Conservation (phyloP, 2,888 invertebrate genomes). For the Andrena dorsata region DNA sequence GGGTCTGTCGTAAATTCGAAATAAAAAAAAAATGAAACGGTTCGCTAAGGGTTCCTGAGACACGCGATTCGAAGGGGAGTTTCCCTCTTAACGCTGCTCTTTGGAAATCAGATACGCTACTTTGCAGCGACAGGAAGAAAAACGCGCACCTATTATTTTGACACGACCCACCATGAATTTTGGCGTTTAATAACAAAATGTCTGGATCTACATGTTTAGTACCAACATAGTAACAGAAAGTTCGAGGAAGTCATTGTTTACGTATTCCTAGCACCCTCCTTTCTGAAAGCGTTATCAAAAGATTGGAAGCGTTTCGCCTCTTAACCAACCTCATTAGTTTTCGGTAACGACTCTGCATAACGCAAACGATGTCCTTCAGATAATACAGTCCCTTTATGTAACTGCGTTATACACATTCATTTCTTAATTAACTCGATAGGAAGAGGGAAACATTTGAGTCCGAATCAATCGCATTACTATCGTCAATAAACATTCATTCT, state of each 20-base stretch:
- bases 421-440: not conserved
- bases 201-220: not conserved
- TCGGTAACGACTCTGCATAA: constrained; percentile 10
- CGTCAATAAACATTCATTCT: not conserved
- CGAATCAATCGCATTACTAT: not conserved
- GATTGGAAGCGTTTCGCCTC: constrained; percentile 1
- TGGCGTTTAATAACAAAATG: not conserved
- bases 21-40: constrained; percentile 18
- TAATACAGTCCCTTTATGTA: not conserved
- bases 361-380: constrained; percentile 15
- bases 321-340: constrained; percentile 2
- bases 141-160: not conserved
- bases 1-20: constrained; percentile 11
- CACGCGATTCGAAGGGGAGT: not conserved
- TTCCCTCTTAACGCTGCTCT: not conserved
- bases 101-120: not conserved
- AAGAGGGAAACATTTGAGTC: not conserved
- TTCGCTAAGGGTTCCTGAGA: not conserved
- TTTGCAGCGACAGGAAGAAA: not conserved
- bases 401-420: not conserved
- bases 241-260: not conserved
- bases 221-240: not conserved
- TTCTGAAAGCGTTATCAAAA: constrained; percentile 16
- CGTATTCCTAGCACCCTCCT: not conserved
- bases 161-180: not conserved